These are phyloP conservation scores for Apodemus agrarius DNA, from an alignment of 2,797 vertebrate species.

Conservation along the genomic window DNA sequence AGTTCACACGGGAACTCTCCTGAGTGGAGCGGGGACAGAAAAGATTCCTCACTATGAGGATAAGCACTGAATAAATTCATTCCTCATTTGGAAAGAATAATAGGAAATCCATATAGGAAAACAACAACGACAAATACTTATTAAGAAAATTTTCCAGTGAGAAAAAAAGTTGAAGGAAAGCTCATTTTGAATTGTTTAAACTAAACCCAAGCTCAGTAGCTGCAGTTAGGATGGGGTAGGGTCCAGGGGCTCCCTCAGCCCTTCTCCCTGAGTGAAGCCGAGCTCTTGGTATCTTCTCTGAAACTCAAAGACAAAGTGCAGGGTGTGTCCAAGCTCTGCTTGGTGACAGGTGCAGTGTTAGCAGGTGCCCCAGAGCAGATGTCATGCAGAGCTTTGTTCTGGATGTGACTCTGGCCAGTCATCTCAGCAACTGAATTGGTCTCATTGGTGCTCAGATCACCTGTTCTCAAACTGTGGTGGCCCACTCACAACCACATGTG, in stretches of 20 bases:
- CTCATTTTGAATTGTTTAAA: neutral
- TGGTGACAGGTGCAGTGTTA: conserved; percentile 64
- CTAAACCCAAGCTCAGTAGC: conserved; percentile 37
- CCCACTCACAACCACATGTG: conserved; percentile 38
- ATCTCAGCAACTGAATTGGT: conserved; percentile 63
- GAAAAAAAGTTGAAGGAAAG: neutral
- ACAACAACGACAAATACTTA: neutral
- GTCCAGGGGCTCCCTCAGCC: neutral
- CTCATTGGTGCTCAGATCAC: conserved; percentile 67
- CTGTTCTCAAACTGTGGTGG: conserved; percentile 55
- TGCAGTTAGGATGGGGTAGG: neutral
- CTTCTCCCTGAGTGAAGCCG: neutral
- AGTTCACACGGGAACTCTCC: conserved; percentile 47
- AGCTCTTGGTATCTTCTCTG: conserved; percentile 44
- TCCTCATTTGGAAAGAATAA: conserved; percentile 24
- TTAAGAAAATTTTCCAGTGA: neutral
- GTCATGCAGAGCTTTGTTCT: conserved; percentile 71
- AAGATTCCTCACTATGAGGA: conserved; percentile 50
- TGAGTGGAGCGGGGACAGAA: neutral
- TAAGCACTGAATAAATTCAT: conserved; percentile 39
- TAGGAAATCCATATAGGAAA: neutral
- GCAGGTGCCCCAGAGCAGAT: conserved; percentile 71
- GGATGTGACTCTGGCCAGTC: conserved; percentile 47
- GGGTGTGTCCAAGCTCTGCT: conserved; percentile 46
- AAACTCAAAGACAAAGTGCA: conserved; percentile 55